Base-by-base conservation (phyloP, 2,113 vertebrate genomes). In the Reinhardtius hippoglossoides region DNA sequence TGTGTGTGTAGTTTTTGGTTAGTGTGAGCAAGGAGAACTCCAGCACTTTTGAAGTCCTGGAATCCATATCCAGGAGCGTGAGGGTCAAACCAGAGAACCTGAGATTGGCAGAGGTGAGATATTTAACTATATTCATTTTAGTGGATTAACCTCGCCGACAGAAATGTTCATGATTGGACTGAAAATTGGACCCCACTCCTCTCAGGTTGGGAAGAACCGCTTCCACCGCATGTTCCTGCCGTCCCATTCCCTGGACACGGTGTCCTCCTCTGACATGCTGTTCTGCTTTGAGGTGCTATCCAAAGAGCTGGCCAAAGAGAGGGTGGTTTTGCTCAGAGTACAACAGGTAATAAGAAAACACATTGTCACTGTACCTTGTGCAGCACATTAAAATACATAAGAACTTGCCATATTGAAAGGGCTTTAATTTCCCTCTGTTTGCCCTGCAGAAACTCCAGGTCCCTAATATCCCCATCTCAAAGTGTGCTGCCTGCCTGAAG, bases 11-110 rank as follows among this genome's bases (percentile, higher is more conserved):
- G 98, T 98, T 98, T 88, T 92, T 98, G 3, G 97, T 99, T 82
- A 99, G 98, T 40, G 96, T 99, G 75, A 98, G 97, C 93, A 99
- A 99, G 87, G 98, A 98, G 81, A 98, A 96, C 87, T 97, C 98
- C 26, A 97, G 94, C 60, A 97, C 97, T 0, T 93, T 95, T 35
- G 98, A 99, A 81, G 97, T 99, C 13, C 92, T 99, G 0, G 98
- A 99, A 46, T 96, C 97, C 0, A 94, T 99, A 27, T 96, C 97
- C 66, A 95, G 96, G 71, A 98, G 95, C 0, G 93, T 97, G 68
- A 93, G 90, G 0, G 95, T 98, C 84, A 98, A 97, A 91, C 90
- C 96, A 12, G 97, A 98, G 87, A 97, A 97, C 88, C 94, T 99
- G 83, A 95, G 95, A 66, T 92, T 99, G 76, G 90, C 96, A 20